A percentile compares a stretch with the other conserved stretches of the same genome.
These are phyloP conservation scores for Nothobranchius kuhntae DNA, from an alignment of 2,113 vertebrate genomes.

Conservation along the genomic window DNA sequence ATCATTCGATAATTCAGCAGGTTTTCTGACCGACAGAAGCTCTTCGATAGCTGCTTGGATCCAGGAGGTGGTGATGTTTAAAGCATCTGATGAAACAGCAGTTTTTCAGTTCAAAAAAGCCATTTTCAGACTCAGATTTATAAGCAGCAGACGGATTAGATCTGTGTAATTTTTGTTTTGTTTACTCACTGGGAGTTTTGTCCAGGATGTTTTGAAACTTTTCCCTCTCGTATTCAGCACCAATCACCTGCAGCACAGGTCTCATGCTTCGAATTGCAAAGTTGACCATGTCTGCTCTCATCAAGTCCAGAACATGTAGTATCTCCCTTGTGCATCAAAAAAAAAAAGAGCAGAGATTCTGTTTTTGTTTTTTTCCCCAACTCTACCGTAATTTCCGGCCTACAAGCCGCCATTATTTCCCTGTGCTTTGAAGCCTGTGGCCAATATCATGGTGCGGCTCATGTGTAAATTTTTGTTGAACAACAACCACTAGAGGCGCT, in stretches of 20 bases:
- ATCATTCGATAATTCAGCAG: conserved; percentile 63
- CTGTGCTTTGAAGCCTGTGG: too few relatives aligned
- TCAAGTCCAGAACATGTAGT: conserved; percentile 92
- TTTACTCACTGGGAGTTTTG: conserved; percentile 87
- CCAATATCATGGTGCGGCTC: too few relatives aligned
- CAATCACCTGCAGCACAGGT: conserved; percentile 84
- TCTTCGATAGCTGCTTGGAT: conserved; percentile 86
- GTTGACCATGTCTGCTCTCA: conserved; percentile 90
- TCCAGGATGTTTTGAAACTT: conserved; percentile 92
- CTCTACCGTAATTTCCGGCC: too few relatives aligned
- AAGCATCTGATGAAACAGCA: conserved; percentile 77
- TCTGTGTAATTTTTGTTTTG: background rate
- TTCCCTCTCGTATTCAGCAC: conserved; percentile 89
- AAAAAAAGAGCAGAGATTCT: background rate
- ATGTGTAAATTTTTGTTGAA: too few relatives aligned
- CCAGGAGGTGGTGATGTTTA: conserved; percentile 89
- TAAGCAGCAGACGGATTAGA: background rate
- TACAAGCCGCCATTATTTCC: too few relatives aligned
- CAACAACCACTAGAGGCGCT: too few relatives aligned
- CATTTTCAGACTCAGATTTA: background rate
- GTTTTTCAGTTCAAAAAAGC: background rate
- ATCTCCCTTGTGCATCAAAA: conserved; percentile 83
- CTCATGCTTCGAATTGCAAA: conserved; percentile 83
- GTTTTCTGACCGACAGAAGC: conserved; percentile 70
- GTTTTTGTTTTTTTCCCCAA: too few relatives aligned